Base-by-base conservation (phyloP, 2,113 vertebrate species). In the Heterocephalus glaber region DNA sequence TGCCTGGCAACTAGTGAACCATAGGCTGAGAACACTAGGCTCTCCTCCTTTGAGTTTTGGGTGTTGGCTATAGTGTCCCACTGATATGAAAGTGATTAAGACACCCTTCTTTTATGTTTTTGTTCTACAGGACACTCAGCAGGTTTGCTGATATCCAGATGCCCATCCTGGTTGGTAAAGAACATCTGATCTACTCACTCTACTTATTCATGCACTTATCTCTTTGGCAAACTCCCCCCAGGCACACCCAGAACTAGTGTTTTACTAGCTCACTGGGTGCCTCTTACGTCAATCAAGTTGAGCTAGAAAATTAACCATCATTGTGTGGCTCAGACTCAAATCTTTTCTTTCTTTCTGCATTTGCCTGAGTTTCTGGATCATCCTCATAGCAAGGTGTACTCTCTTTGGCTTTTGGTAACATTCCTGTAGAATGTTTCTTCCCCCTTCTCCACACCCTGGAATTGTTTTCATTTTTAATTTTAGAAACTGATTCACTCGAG, bases 401-500 rank as follows among this genome's bases (percentile, higher is more conserved):
- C 5, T 30, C 41, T 79, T 74, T 63, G 13, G 16, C 24, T 90
- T 90, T 88, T 10, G n/a, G 22, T 61, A 58, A 11, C 12, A 30
- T 82, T 70, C 44, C 74, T 44, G 24, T 24, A 17, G 61, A 89
- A 65, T 16, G 1, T 49, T 74, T 58, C 24, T 58, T 90, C n/a
- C 3, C 1, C 20, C 17, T n/a, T 68, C 47, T 49, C 7, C 20
- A 41, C 26, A 60, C 24, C 12, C 38, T 8, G 1, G 24, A 28
- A 80, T 60, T 92, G 56, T 92, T 96, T 93, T 95, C 16, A 47
- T 60, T 96, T 94, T 94, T 87, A 89, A 96, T 85, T 96, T 96
- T 97, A 96, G 94, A 96, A 96, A 77, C 41, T 3, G 61, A 79
- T 87, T 96, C 96, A 86, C 86, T 97, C 91, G 79, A 97, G 95